A percentile compares a stretch with the other conserved stretches of the same genome.
Evolutionary conservation across 2,888 invertebrate genomes (phyloP).

Genomic region (Apodemia hepburni): DNA sequence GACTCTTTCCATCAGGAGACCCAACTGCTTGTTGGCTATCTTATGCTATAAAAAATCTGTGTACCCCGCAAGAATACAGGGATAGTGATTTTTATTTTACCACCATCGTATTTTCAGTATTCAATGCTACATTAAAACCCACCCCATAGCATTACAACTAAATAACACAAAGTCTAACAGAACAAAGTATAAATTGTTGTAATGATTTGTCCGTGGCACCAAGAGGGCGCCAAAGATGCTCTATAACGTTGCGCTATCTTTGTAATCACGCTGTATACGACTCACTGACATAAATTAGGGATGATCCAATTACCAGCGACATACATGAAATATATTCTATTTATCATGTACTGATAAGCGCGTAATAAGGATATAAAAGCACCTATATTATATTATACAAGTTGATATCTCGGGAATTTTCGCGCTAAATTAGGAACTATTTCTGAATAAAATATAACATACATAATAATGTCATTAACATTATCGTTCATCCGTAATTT

Average conservation of each 20-base stretch:
- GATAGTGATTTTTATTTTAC: too few species aligned
- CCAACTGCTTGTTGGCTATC: too few species aligned
- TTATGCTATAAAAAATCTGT: too few species aligned
- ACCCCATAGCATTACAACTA: not conserved
- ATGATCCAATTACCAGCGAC: conserved; percentile 3
- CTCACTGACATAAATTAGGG: conserved; percentile 4
- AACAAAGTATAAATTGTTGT: not conserved
- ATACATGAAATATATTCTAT: not conserved
- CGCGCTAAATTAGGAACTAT: too few species aligned
- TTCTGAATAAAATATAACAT: too few species aligned
- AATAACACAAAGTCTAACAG: not conserved
- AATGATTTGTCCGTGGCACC: not conserved
- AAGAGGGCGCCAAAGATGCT: not conserved
- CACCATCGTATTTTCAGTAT: too few species aligned
- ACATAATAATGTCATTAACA: too few species aligned
- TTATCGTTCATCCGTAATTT: too few species aligned
- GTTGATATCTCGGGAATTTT: not conserved
- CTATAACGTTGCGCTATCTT: too few species aligned
- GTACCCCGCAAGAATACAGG: too few species aligned
- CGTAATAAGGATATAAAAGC: not conserved
- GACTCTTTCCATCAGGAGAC: too few species aligned
- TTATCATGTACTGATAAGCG: not conserved
- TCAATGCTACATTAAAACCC: not conserved
- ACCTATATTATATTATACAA: not conserved
- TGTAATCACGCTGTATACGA: not conserved